Evolutionary conservation across 2,113 vertebrate genomes (phyloP), one percentile per base, ranked within the genome.

Genomic region (Dasyornis broadbenti): DNA sequence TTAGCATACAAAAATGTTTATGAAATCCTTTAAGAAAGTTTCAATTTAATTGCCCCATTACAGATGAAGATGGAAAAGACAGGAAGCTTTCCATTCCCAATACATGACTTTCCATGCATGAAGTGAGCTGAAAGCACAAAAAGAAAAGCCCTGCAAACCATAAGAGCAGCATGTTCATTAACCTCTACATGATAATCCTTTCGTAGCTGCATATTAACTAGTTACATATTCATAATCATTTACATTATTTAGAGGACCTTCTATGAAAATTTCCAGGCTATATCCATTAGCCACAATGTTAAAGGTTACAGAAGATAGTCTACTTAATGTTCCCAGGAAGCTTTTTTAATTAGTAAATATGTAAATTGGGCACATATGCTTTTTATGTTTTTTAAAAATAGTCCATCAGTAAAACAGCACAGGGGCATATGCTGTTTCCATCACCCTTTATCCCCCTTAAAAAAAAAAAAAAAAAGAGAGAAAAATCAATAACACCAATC

Each of bases 211-310:
- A 98, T 98, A 98, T 98, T 98, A 98, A 98, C 98, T 98, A 98
- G 98, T 98, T 98, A 98, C 98, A 98, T 98, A 98, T 98, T 98
- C 98, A 98, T 98, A 98, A 98, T 98, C 98, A 98, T 97, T 97
- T 98, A 98, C 98, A 98, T 98, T 98, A 98, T 98, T 98, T 98
- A 98, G 98, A 98, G 96, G 97, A 97, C 96, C 97, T 97, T 97
- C 95, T 92, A 97, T 97, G 97, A 98, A 98, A 98, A 98, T 97
- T 98, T 98, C 97, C 94, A 97, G 96, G 97, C 97, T 98, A 97
- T 98, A 98, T 98, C 98, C 97, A 98, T 98, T 98, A 98, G 97
- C 97, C 96, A 95, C 82, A 94, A 97, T 98, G 98, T 97, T 98
- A 98, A 98, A 98, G 98, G 98, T 98, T 98, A 98, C 56, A 94